Base-by-base conservation (phyloP, 2,797 vertebrate genomes). In the Erpetoichthys calabaricus region DNA sequence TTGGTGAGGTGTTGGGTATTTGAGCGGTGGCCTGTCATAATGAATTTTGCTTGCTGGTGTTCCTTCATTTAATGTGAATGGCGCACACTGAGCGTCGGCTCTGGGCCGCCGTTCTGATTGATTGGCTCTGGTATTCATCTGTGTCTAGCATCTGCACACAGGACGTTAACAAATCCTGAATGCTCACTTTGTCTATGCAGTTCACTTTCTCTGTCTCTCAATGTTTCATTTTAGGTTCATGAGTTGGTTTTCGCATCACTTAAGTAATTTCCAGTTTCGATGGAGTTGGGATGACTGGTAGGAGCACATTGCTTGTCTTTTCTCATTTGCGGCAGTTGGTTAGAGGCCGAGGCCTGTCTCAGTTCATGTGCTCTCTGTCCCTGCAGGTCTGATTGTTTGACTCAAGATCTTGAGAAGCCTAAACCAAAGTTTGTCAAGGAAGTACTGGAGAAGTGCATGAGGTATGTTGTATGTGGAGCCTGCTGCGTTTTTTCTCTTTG, bases 201-300 rank as follows among this genome's bases (percentile, higher is more conserved):
- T 25, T 25, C 54, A n/a, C 8, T n/a, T 54, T 43, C 54, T 8
- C 54, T 42, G 54, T 42, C 42, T 3, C 42, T 3, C 54, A n/a
- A n/a, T 65, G 7, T 44, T 44, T 68, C 57, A 56, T 51, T 65
- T 1, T 69, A 87, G 86, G 66, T 88, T 88, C 70, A 88, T 97
- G 73, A 98, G 91, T 80, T 98, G 94, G 96, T 98, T 99, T 82
- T 87, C 96, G 51, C 96, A 98, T 74, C 96, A 99, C 74, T 70
- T 99, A 75, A 98, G 91, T 80, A 99, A 99, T 77, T 99, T 99
- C 64, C 92, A 97, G 63, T 98, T 99, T 65, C 83, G 92, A 46
- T 98, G 96, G 95, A 98, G 94, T 75, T 99, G 96, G 96, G 95
- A 98, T 62, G 95, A 98, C 68, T 99, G 96, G 96, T 98, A 79